Base-by-base conservation (phyloP, 2,888 invertebrate genomes). In the Microctonus brassicae region DNA sequence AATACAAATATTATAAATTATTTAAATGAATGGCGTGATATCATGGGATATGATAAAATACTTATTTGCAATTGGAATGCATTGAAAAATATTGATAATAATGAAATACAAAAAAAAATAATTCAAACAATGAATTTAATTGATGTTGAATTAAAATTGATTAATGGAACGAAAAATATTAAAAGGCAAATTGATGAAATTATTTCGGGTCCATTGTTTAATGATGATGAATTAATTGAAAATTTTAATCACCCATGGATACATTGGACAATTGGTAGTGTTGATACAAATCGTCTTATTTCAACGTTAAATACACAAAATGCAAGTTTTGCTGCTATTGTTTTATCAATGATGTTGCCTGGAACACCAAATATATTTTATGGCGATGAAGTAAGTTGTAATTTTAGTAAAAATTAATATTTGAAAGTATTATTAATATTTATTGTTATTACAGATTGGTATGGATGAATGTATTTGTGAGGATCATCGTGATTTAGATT, bases 341-440 rank as follows among this genome's bases (percentile, higher is more conserved):
- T 95, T 75, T 89, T 98, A 79, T 93, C 95, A 82, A 89, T 97
- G 83, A 92, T 94, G 88, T 89, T 98, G 47, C 97, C 97, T 0
- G 98, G 94, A 3, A 95, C 96, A 0, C 92, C 96, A 0, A 94
- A 92, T 78, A 92, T 97, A 79, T 96, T 97, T 88, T 97, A 97
- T 86, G 97, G 97, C 0, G 97, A 97, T 86, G 97, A 97, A 90
- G 92, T 97, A 74, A 94, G 93, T 29, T 7, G 17, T 20, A 47
- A 20, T 20, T 1, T n/a, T 7, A 24, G 2, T 33, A 42, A 13
- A 22, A 24, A 69, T 5, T 17, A n/a, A n/a, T 65, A 55, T 13
- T 29, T 39, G 17, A 33, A 29, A 7, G 17, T 9, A 7, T n/a
- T 13, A 13, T n/a, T n/a, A n/a, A n/a, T 24, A 26, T 24, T 17